Conservation (phyloP, 2,888 invertebrate genomes). For the Salticus scenicus region DNA sequence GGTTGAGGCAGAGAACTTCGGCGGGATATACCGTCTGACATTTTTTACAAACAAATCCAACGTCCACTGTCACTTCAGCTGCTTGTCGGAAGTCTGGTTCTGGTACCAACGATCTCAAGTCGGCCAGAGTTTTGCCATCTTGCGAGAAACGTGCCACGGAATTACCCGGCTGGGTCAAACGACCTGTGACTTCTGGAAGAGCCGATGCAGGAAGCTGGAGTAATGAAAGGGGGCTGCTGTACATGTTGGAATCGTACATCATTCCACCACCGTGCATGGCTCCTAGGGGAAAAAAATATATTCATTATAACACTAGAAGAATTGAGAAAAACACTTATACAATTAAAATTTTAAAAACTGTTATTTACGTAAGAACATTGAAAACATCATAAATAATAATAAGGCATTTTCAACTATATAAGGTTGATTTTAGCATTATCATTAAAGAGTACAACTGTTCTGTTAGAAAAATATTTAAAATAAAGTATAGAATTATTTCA, state of each 20-base stretch:
- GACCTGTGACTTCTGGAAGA: conserved; percentile 73
- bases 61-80: conserved; percentile 77
- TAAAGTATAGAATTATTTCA: no score
- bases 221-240: conserved; percentile 78
- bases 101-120: conserved; percentile 74
- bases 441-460: no score
- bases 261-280: conserved; percentile 46
- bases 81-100: conserved; percentile 74
- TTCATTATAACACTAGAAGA: no score
- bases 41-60: conserved; percentile 88
- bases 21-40: conserved; percentile 89
- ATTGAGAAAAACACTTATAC: no score
- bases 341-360: no score
- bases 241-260: conserved; percentile 73
- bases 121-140: conserved; percentile 76
- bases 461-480: no score
- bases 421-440: no score
- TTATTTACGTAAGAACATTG: no score
- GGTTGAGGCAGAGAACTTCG: conserved; percentile 82
- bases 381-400: no score
- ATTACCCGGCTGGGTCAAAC: conserved; percentile 80
- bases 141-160: conserved; percentile 82
- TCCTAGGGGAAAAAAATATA: conserved; percentile 37
- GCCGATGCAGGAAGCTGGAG: conserved; percentile 80
- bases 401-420: no score